Percentiles rank a stretch among this genome's conserved stretches.
These are phyloP conservation scores for Misgurnus mizolepis DNA, from an alignment of 2,113 vertebrate genomes.

Conservation along the genomic window DNA sequence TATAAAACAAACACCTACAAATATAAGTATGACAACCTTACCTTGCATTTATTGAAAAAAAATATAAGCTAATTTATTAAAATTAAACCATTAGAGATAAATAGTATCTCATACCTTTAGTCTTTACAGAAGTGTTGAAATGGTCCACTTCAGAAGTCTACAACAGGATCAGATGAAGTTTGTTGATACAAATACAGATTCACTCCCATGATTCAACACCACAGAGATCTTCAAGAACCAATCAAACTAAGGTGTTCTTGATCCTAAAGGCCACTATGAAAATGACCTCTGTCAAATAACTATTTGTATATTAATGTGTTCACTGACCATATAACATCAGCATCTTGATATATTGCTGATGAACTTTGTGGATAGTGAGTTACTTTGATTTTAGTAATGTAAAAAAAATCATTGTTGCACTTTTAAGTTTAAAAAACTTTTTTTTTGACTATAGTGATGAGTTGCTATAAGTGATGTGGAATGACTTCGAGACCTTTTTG, in stretches of 20 bases:
- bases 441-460: no score
- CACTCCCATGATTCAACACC: slow-evolving; percentile 64
- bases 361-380: neutral
- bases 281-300: neutral
- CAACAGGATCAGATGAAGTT: neutral
- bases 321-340: neutral
- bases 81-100: no score
- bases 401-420: no score
- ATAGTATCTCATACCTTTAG: neutral
- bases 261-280: slow-evolving; percentile 41
- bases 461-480: no score
- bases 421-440: slow-evolving; percentile 31
- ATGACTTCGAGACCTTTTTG: no score
- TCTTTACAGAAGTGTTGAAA: neutral
- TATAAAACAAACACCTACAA: no score
- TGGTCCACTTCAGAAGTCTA: neutral
- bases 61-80: no score
- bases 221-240: slow-evolving; percentile 64
- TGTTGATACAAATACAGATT: slow-evolving; percentile 42
- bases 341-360: slow-evolving; percentile 1
- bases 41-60: no score
- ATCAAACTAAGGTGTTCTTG: slow-evolving; percentile 53
- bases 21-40: no score
- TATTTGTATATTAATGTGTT: slow-evolving; percentile 16
- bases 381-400: neutral